A percentile compares a stretch with the other conserved stretches of the same genome.
Conservation (phyloP, 2,888 invertebrate species). For the Heterodera filipjevi region DNA sequence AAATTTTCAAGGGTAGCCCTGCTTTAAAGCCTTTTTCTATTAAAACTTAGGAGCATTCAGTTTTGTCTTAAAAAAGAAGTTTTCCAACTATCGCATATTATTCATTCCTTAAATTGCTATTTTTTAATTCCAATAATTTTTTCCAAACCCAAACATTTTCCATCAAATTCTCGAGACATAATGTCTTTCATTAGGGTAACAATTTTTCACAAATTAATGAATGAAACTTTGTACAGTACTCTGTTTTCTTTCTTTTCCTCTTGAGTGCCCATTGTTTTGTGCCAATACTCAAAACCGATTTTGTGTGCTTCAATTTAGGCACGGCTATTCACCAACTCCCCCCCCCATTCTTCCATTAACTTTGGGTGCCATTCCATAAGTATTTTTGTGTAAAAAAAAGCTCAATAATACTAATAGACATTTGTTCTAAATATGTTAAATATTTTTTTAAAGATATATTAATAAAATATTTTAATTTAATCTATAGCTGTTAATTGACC, state of each 20-base stretch:
- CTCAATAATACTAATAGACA: not conserved
- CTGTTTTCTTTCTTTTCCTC: not conserved
- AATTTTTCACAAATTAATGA: not conserved
- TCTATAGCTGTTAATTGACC: no score
- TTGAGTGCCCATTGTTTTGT: not conserved
- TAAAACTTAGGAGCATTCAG: no score
- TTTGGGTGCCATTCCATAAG: not conserved
- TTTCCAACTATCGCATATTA: no score
- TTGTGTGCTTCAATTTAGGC: not conserved
- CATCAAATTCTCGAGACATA: not conserved
- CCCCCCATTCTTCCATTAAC: not conserved
- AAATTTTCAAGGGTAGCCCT: no score
- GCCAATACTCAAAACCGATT: slow-evolving; percentile 1
- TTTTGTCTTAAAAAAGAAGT: no score
- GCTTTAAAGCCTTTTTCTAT: no score
- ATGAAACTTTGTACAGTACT: not conserved
- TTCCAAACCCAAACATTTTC: not conserved
- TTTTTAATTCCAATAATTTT: no score
- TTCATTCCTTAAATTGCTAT: no score
- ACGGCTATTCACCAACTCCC: not conserved
- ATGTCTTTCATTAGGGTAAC: not conserved
- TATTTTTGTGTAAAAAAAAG: not conserved
- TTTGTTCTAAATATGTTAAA: no score
- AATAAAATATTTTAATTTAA: no score
- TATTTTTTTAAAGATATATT: no score